phyloP scores from a whole-genome alignment of 2,888 invertebrate species.

The Campaea margaritaria region DNA sequence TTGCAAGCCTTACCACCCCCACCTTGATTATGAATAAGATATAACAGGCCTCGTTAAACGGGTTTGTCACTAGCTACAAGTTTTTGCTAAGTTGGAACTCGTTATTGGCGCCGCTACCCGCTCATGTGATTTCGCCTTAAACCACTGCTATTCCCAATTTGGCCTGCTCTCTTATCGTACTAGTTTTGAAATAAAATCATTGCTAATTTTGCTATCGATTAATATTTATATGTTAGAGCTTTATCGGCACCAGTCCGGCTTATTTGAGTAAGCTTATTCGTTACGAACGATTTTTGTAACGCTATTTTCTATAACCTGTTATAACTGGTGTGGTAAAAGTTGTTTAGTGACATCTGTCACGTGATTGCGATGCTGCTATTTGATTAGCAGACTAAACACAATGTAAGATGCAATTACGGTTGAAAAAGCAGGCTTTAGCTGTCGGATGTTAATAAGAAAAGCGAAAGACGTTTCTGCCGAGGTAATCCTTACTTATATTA shows the following conservation, averaged over 20 bases:
- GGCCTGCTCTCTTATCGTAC: slow-evolving; percentile 32
- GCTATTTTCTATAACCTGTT: slow-evolving; percentile 39
- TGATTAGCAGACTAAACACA: not conserved
- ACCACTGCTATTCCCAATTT: slow-evolving; percentile 22
- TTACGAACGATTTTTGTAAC: slow-evolving; percentile 28
- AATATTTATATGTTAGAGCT: slow-evolving; percentile 26
- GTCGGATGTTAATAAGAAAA: slow-evolving; percentile 13
- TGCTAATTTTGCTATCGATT: slow-evolving; percentile 33
- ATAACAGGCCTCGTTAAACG: slow-evolving; percentile 2
- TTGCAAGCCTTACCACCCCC: no score
- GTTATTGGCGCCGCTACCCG: slow-evolving; percentile 26
- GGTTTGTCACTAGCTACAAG: slow-evolving; percentile 6
- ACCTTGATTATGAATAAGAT: not conserved
- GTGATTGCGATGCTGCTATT: slow-evolving; percentile 13
- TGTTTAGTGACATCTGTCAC: slow-evolving; percentile 36
- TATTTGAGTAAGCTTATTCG: slow-evolving; percentile 16
- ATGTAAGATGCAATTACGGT: slow-evolving; percentile 5
- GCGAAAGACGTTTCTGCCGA: slow-evolving; percentile 1
- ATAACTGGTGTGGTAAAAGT: slow-evolving; percentile 38
- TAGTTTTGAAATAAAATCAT: slow-evolving; percentile 27
- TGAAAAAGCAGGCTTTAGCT: slow-evolving; percentile 12
- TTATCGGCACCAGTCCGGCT: slow-evolving; percentile 26
- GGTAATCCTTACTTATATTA: no score
- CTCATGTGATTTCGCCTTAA: slow-evolving; percentile 27
- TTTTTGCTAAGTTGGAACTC: slow-evolving; percentile 18